Conservation (phyloP, 2,113 vertebrate genomes). For the Sinocyclocheilus grahami region DNA sequence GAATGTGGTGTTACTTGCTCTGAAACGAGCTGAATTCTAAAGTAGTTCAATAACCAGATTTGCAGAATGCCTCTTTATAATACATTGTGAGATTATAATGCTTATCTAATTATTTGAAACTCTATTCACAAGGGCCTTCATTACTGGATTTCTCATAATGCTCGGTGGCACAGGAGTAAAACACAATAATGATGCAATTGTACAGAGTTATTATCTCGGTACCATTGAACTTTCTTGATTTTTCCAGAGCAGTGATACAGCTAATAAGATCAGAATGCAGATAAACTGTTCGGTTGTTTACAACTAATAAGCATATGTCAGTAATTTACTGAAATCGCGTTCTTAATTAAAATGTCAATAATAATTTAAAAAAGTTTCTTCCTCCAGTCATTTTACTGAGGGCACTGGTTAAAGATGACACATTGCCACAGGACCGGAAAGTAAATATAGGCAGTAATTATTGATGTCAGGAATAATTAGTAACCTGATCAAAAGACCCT, state of each 20-base stretch:
- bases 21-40: not conserved
- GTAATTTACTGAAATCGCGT: not conserved
- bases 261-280: slow-evolving; percentile 2
- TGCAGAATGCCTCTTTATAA: not conserved
- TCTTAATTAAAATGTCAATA: slow-evolving; percentile 16
- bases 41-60: not conserved
- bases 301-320: slow-evolving; percentile 24
- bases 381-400: not conserved
- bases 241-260: slow-evolving; percentile 2
- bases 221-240: slow-evolving; percentile 3
- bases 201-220: slow-evolving; percentile 3
- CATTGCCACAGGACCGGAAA: not conserved
- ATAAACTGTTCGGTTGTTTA: slow-evolving; percentile 13
- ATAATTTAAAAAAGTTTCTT: not conserved
- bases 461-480: slow-evolving; percentile 34
- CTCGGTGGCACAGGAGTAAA: slow-evolving; percentile 9
- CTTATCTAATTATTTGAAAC: slow-evolving; percentile 13
- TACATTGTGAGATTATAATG: not conserved
- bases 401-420: slow-evolving; percentile 21
- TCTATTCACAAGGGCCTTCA: slow-evolving; percentile 7
- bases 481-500: not conserved
- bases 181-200: not conserved
- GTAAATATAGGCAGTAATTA: slow-evolving; percentile 31
- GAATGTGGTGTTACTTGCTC: not conserved
- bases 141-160: slow-evolving; percentile 16